phyloP scores from a whole-genome alignment of 2,888 invertebrate species.

The Brenthis ino region DNA sequence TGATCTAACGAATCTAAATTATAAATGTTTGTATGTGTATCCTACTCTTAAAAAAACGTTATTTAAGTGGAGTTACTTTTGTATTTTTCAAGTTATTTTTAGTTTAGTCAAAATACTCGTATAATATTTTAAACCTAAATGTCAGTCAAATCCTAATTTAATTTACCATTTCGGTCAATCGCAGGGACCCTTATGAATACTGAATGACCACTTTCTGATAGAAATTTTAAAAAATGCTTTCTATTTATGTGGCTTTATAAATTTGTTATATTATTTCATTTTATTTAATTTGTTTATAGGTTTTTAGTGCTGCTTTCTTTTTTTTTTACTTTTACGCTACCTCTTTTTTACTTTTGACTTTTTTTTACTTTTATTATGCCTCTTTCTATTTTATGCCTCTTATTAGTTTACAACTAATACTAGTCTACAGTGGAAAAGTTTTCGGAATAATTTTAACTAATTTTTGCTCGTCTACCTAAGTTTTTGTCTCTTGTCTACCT shows the following conservation, averaged over 20 bases:
- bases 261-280: slow-evolving; percentile 5
- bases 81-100: background rate
- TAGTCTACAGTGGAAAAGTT: too few relatives aligned
- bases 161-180: slow-evolving; percentile 36
- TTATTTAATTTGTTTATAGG: background rate
- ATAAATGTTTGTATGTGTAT: background rate
- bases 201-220: slow-evolving; percentile 35
- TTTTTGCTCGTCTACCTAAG: too few relatives aligned
- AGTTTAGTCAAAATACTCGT: background rate
- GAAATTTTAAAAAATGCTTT: slow-evolving; percentile 27
- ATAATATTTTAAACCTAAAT: slow-evolving; percentile 36
- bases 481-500: too few relatives aligned
- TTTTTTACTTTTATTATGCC: too few relatives aligned
- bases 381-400: too few relatives aligned
- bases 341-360: too few relatives aligned
- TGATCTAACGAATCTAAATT: background rate
- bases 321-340: too few relatives aligned
- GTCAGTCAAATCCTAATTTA: slow-evolving; percentile 41
- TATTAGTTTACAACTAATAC: too few relatives aligned
- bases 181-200: slow-evolving; percentile 37
- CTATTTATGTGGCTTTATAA: background rate
- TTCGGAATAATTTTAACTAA: too few relatives aligned
- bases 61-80: too few relatives aligned
- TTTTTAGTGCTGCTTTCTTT: too few relatives aligned
- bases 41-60: too few relatives aligned